These are phyloP conservation scores for Amiota communis DNA, from an alignment of 2,888 invertebrate species.

Conservation along the genomic window DNA sequence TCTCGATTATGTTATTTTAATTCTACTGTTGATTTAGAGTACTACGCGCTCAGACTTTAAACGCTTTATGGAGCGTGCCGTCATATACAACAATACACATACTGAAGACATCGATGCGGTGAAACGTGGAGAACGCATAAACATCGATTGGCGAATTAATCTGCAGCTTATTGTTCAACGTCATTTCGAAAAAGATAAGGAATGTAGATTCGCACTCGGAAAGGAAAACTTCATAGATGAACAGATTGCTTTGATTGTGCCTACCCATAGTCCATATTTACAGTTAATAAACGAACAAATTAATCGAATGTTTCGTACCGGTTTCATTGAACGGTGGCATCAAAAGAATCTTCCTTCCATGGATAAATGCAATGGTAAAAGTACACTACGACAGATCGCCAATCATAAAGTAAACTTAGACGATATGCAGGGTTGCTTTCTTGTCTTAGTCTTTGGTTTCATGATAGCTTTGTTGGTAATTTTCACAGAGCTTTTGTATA, in stretches of 20 bases:
- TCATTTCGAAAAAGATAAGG: constrained; percentile 78
- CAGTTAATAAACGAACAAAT: constrained; percentile 85
- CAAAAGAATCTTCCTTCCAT: constrained; percentile 83
- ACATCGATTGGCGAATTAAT: constrained; percentile 87
- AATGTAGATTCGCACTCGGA: constrained; percentile 85
- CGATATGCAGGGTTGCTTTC: constrained; percentile 95
- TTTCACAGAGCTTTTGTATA: constrained; percentile 60
- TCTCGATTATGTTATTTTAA: not conserved
- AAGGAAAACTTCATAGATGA: constrained; percentile 86
- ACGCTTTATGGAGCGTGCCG: constrained; percentile 76
- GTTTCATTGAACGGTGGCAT: constrained; percentile 88
- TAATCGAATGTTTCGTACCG: constrained; percentile 86
- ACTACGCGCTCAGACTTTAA: constrained; percentile 66
- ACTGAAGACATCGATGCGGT: constrained; percentile 76
- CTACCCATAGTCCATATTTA: constrained; percentile 84
- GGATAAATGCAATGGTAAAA: constrained; percentile 84
- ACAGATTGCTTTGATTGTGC: constrained; percentile 84
- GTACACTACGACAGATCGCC: constrained; percentile 79
- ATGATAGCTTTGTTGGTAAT: constrained; percentile 54
- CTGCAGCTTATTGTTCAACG: constrained; percentile 82
- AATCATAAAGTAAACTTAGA: constrained; percentile 91
- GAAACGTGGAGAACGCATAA: constrained; percentile 80
- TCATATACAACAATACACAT: constrained; percentile 73
- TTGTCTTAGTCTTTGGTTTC: constrained; percentile 82
- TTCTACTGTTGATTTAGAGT: constrained; percentile 41